Evolutionary conservation across 1,140 invertebrate genomes (phyloP).

Genomic region (Gyrodactylus bullatarudis): DNA sequence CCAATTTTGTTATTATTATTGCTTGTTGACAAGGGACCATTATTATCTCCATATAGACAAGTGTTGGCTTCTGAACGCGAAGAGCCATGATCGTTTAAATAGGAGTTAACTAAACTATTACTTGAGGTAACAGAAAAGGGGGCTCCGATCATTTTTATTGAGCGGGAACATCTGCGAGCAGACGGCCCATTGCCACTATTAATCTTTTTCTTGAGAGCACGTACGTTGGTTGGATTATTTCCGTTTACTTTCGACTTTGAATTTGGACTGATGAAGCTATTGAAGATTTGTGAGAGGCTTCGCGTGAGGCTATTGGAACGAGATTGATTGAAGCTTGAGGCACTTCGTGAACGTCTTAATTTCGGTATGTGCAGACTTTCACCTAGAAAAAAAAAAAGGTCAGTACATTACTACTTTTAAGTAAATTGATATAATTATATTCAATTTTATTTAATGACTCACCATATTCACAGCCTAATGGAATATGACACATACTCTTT

Average conservation of each 20-base stretch:
- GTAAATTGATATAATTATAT: background rate
- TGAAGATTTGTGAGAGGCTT: background rate
- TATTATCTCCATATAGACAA: no score
- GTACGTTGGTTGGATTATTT: background rate
- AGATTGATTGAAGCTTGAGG: background rate
- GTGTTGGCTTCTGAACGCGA: no score
- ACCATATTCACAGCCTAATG: background rate
- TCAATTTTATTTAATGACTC: no score
- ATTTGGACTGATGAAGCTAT: background rate
- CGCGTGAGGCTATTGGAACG: background rate
- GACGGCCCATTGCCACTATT: background rate
- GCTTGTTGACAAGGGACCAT: no score
- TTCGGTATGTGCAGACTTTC: background rate
- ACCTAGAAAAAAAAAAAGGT: background rate
- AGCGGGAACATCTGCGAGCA: background rate
- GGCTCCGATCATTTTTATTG: background rate
- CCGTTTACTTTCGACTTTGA: background rate
- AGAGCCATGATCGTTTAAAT: background rate
- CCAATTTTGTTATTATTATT: no score
- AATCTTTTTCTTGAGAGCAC: background rate
- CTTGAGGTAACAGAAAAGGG: background rate
- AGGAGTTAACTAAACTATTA: background rate
- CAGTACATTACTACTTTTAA: background rate
- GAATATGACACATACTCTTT: background rate
- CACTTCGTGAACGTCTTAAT: background rate